A percentile compares a stretch with the other conserved stretches of the same genome.
Conservation (phyloP, 1,140 invertebrate genomes). For the Panagrolaimus sp. region DNA sequence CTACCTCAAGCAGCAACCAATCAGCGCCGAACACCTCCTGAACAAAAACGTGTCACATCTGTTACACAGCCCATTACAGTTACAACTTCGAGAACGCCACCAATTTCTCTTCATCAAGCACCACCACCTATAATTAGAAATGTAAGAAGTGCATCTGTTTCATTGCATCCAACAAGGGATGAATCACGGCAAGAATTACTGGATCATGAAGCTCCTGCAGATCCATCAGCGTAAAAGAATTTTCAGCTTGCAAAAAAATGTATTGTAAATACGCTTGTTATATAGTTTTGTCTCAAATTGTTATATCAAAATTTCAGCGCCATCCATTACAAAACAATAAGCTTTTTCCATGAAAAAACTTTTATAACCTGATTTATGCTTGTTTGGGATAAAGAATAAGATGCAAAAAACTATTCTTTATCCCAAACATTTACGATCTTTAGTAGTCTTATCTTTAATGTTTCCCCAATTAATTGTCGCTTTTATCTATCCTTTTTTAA, state of each 20-base stretch:
- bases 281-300: too few relatives aligned
- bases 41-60: not conserved
- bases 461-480: not conserved
- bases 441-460: too few relatives aligned
- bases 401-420: not conserved
- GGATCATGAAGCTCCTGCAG: not conserved
- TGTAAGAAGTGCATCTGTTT: not conserved
- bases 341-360: too few relatives aligned
- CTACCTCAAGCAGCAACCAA: too few relatives aligned
- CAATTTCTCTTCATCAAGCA: not conserved
- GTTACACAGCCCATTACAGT: not conserved
- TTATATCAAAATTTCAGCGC: too few relatives aligned
- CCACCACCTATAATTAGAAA: not conserved
- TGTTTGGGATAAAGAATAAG: not conserved
- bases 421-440: too few relatives aligned
- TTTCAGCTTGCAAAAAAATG: too few relatives aligned
- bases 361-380: too few relatives aligned
- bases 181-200: not conserved
- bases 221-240: not conserved
- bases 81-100: not conserved
- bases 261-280: too few relatives aligned
- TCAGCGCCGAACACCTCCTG: not conserved
- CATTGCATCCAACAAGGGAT: not conserved
- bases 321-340: too few relatives aligned
- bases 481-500: not conserved